Base-by-base conservation (phyloP, 2,113 vertebrate species). In the Notothenia rossii region DNA sequence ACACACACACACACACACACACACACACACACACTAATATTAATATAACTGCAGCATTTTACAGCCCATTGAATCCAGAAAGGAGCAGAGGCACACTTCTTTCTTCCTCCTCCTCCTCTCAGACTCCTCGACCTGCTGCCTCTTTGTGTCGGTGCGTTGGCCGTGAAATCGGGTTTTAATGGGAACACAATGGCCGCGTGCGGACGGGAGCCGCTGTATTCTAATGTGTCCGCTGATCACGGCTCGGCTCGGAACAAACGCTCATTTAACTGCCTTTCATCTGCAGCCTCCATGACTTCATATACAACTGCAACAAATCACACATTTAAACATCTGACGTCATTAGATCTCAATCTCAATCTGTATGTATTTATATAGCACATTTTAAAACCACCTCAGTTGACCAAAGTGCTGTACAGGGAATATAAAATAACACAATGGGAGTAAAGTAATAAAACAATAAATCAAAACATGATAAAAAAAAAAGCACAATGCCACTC, bases 71-170 rank as follows among this genome's bases (percentile, higher is more conserved):
- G 17, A 60, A 36, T 10, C 17, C 40, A 48, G 54, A 11, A 36
- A 20, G 11, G 13, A 71, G 2, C 14, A 54, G 48, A 76, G 5
- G 54, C 59, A 82, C 53, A 14, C 75, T 66, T 79, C 46, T 59
- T 66, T 62, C 62, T 9, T 51, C 64, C 43, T 66, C 25, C 78
- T 85, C 83, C 80, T 84, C 74, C 36, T 88, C 88, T 88, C 84
- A 88, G 89, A 92, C 79, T 89, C 89, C 59, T 60, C 56, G 88
- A 92, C 90, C 91, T 88, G 90, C 90, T 92, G 91, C 90, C 87
- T 90, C 91, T n/a, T 87, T 93, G 36, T 93, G 90, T 93, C 66
- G 82, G 2, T 0, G 84, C 82, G 86, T 88, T 90, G 87, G 82
- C 90, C 86, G 68, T 93, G 91, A 91, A 93, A 93, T 91, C 87